Evolutionary conservation across 2,888 invertebrate genomes (phyloP), one percentile per base, ranked within the genome.

Genomic region (Hyppa rectilinea): DNA sequence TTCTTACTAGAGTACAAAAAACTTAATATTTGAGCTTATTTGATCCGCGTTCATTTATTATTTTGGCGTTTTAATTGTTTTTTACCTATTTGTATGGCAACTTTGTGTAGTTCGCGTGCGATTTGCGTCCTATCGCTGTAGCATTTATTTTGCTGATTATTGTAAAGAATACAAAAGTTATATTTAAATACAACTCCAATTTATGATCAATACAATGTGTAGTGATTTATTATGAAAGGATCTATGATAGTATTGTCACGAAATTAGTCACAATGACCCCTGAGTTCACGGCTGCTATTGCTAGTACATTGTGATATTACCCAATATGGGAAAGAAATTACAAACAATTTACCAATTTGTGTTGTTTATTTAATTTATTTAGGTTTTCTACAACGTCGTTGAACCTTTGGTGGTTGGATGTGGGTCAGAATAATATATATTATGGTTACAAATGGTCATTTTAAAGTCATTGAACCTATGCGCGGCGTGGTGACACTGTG

Each of bases 231-330:
- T 72, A 72, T 62, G 67, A 76, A 79, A 82, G 70, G 68, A 36
- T 65, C 45, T 56, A 80, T 71, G 49, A 74, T 73, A 71, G 36
- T 83, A 83, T 75, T 85, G 71, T 85, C 83, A 84, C 76, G 78
- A 84, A 89, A 90, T 90, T 86, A 88, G 86, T 88, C 87, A 89
- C 86, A 89, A 89, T 91, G 92, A 93, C 92, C 93, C 90, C 85
- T 85, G 90, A 91, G 93, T 92, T 94, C 93, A 93, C 90, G 93
- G 93, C 90, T 93, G 91, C 91, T 89, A 86, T 91, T 90, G 89
- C 87, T 89, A 87, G 92, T 90, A 91, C 91, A 92, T 91, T 89
- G 89, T 91, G 90, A 91, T 91, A 90, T 92, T 92, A 90, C 92
- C 89, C 92, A 92, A 92, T 91, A 92, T 89, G 90, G 90, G 83